These are phyloP conservation scores for Orchesella cincta DNA, from an alignment of 1,140 invertebrate species.

Conservation along the genomic window DNA sequence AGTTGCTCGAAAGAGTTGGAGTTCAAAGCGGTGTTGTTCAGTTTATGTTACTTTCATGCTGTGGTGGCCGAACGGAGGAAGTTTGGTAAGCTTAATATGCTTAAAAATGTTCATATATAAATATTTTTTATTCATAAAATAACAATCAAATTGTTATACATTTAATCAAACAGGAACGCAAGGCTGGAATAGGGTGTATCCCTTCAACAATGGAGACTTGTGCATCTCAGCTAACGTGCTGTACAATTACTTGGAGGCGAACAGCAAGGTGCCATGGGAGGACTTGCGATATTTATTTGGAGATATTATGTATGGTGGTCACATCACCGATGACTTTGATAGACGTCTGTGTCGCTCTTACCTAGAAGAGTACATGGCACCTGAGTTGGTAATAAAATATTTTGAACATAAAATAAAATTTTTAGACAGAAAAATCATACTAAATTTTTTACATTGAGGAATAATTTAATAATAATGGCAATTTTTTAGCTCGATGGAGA, in stretches of 20 bases:
- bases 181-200: conserved; percentile 92
- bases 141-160: no score
- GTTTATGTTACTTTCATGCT: conserved; percentile 94
- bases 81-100: no score
- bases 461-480: not conserved
- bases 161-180: no score
- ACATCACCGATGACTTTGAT: conserved; percentile 98
- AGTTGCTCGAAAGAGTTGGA: conserved; percentile 93
- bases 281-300: conserved; percentile 91
- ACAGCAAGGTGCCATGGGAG: conserved; percentile 91
- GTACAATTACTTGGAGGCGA: conserved; percentile 92
- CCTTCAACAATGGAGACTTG: conserved; percentile 83
- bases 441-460: no score
- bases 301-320: conserved; percentile 98
- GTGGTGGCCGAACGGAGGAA: conserved; percentile 92
- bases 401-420: conserved; percentile 22
- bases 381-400: conserved; percentile 67
- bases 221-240: conserved; percentile 92
- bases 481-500: conserved; percentile 89
- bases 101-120: no score
- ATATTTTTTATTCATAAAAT: no score
- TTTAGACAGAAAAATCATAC: no score
- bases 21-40: conserved; percentile 92
- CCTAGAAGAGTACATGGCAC: conserved; percentile 88
- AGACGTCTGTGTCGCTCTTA: conserved; percentile 85